A percentile compares a stretch with the other conserved stretches of the same genome.
Conservation (phyloP, 2,888 invertebrate genomes). For the Euproctis similis region DNA sequence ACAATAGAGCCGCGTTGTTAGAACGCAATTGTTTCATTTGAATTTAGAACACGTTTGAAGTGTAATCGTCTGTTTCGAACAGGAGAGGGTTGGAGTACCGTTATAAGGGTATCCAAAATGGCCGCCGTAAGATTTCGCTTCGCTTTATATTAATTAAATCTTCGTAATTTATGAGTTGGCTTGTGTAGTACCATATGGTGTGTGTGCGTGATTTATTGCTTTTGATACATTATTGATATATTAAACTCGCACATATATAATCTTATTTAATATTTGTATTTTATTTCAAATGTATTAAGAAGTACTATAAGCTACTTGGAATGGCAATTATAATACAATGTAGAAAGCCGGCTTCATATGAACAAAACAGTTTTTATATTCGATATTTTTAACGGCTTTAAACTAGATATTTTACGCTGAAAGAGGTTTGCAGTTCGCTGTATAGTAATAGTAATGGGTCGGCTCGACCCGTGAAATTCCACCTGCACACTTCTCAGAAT, state of each 20-base stretch:
- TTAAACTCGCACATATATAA: constrained; percentile 28
- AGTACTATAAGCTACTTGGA: too few species aligned
- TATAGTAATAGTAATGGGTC: too few species aligned
- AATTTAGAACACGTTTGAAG: constrained; percentile 51
- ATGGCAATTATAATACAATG: too few species aligned
- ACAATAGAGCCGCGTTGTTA: constrained; percentile 16
- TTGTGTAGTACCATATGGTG: constrained; percentile 49
- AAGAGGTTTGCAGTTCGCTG: too few species aligned
- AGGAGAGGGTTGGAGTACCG: constrained; percentile 53
- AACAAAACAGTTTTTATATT: too few species aligned
- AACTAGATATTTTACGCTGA: too few species aligned
- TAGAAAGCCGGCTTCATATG: too few species aligned
- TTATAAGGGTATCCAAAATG: constrained; percentile 68
- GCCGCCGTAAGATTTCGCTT: constrained; percentile 71
- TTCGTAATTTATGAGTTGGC: constrained; percentile 68
- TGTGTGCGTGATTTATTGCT: constrained; percentile 61
- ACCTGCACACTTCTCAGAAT: too few species aligned
- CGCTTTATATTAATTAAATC: constrained; percentile 73
- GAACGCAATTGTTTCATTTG: constrained; percentile 12
- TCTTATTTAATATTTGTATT: constrained; percentile 11
- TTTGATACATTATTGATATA: constrained; percentile 48
- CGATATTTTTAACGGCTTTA: too few species aligned
- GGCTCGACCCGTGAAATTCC: too few species aligned
- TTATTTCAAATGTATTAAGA: neutral
- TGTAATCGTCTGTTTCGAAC: constrained; percentile 69